phyloP scores from a whole-genome alignment of 2,113 vertebrate species.

The Salminus brasiliensis region DNA sequence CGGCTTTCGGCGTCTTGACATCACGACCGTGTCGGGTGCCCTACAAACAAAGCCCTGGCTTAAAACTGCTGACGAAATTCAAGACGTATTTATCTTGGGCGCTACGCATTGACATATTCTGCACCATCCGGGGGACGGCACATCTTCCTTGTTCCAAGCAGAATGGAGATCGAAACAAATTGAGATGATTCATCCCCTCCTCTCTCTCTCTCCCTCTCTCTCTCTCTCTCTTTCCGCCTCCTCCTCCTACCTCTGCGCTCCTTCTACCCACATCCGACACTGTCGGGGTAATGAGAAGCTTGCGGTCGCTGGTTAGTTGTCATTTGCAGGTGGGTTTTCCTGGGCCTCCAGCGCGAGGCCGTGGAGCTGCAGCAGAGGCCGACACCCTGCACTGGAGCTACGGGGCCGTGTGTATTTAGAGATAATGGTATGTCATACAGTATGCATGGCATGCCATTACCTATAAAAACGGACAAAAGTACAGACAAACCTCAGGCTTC shows the following conservation, averaged over 20 bases:
- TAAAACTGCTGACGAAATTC: constrained; percentile 15
- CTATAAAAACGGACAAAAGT: neutral
- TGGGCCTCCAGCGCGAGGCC: neutral
- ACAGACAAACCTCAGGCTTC: too few relatives aligned
- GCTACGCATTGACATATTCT: constrained; percentile 24
- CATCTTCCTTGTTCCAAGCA: neutral
- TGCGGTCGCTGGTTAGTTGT: constrained; percentile 40
- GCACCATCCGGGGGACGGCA: neutral
- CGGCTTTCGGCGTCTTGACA: neutral
- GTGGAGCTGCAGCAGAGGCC: neutral
- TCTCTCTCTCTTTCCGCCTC: neutral
- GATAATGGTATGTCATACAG: neutral
- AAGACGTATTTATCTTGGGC: constrained; percentile 7
- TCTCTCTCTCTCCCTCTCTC: too few relatives aligned
- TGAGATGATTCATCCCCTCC: constrained; percentile 37
- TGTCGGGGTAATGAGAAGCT: constrained; percentile 27
- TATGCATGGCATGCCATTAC: neutral
- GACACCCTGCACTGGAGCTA: neutral
- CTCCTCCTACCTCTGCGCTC: constrained; percentile 33
- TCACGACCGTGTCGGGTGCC: neutral
- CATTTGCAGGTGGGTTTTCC: constrained; percentile 34
- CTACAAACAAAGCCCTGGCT: constrained; percentile 5
- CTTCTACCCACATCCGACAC: constrained; percentile 36
- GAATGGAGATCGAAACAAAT: constrained; percentile 22
- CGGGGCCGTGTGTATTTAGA: neutral